Percentiles rank a stretch among this genome's conserved stretches.
Conservation (phyloP, 2,888 invertebrate genomes). For the Biston stratarius region DNA sequence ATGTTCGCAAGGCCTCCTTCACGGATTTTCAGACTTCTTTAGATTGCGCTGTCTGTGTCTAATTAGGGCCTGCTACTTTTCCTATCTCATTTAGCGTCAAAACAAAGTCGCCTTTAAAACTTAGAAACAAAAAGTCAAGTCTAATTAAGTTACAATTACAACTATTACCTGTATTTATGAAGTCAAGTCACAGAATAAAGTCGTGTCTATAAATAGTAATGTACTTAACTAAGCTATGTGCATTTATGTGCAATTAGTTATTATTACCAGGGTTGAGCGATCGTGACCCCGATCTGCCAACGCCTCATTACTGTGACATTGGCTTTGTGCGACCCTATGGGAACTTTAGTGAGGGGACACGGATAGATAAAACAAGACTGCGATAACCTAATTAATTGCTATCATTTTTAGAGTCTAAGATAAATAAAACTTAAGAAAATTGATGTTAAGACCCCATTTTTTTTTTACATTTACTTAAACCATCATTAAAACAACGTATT, state of each 20-base stretch:
- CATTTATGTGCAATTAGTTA: slow-evolving; percentile 11
- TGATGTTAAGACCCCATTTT: too few species aligned
- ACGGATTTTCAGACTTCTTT: too few species aligned
- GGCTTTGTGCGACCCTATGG: slow-evolving; percentile 50
- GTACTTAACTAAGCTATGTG: neutral
- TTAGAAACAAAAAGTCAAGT: neutral
- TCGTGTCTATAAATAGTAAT: slow-evolving; percentile 1
- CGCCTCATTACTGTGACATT: slow-evolving; percentile 57
- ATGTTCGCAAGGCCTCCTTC: too few species aligned
- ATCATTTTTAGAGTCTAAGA: neutral
- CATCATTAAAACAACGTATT: too few species aligned
- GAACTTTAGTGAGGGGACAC: slow-evolving; percentile 35
- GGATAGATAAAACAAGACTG: slow-evolving; percentile 15
- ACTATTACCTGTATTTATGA: neutral
- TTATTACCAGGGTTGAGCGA: slow-evolving; percentile 27
- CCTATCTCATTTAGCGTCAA: too few species aligned
- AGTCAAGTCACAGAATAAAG: neutral
- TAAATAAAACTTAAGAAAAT: too few species aligned
- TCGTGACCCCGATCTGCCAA: slow-evolving; percentile 54
- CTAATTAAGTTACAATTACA: neutral
- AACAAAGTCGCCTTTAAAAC: too few species aligned
- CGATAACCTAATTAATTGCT: neutral
- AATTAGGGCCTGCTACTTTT: too few species aligned
- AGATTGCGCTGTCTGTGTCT: too few species aligned
- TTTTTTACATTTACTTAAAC: too few species aligned